phyloP scores from a whole-genome alignment of 2,113 vertebrate species.

The Nerophis lumbriciformis region DNA sequence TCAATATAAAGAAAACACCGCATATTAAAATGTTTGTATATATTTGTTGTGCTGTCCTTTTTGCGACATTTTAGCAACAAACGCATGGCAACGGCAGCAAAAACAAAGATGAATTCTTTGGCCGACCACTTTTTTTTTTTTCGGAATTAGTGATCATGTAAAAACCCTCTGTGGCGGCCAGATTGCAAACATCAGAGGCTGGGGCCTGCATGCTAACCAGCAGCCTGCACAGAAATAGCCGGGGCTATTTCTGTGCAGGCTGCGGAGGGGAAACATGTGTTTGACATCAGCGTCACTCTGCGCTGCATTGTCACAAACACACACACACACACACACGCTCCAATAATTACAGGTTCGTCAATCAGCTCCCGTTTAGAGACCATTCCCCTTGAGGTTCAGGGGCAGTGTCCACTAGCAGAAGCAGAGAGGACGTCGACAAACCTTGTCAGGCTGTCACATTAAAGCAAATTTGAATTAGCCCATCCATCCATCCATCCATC shows the following conservation, averaged over 20 bases:
- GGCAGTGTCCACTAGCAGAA: too few species aligned
- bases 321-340: conserved; percentile 19
- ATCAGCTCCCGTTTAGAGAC: conserved; percentile 14
- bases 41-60: conserved; percentile 64
- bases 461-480: too few species aligned
- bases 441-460: too few species aligned
- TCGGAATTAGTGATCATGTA: conserved; percentile 80
- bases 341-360: conserved; percentile 44
- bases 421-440: too few species aligned
- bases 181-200: conserved; percentile 80
- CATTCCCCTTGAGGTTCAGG: too few species aligned
- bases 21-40: conserved; percentile 36
- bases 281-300: conserved; percentile 72
- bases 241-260: conserved; percentile 73
- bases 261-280: conserved; percentile 75
- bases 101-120: conserved; percentile 73
- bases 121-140: conserved; percentile 68
- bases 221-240: conserved; percentile 69
- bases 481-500: too few species aligned
- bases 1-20: too few species aligned
- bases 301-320: conserved; percentile 40
- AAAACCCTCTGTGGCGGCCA: conserved; percentile 75
- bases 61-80: conserved; percentile 71
- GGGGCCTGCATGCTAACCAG: conserved; percentile 75
- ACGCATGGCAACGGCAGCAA: conserved; percentile 77